phyloP scores from a whole-genome alignment of 2,888 invertebrate species.

The Dorcus hopei region DNA sequence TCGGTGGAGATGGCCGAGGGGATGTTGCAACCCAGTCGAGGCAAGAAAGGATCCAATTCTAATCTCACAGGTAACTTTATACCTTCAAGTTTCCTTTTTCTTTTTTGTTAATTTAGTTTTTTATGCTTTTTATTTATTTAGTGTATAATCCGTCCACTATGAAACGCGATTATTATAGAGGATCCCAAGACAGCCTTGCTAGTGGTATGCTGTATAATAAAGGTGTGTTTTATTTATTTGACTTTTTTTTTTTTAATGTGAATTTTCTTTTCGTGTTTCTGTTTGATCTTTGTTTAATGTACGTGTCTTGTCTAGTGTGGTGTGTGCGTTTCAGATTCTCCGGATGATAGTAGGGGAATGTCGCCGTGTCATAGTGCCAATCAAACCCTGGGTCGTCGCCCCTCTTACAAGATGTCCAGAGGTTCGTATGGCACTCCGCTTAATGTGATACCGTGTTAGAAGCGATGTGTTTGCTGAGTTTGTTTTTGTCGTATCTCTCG shows the following conservation, averaged over 20 bases:
- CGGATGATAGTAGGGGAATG: conserved; percentile 72
- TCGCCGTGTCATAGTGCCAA: conserved; percentile 66
- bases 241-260: conserved; percentile 19
- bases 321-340: conserved; percentile 57
- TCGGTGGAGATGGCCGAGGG: conserved; percentile 76
- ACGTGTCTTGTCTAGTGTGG: neutral
- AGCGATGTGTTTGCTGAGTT: neutral
- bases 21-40: conserved; percentile 66
- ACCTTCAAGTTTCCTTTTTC: conserved; percentile 14
- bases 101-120: conserved; percentile 27
- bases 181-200: conserved; percentile 86
- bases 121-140: conserved; percentile 24
- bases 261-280: neutral
- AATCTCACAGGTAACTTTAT: conserved; percentile 69
- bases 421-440: conserved; percentile 52
- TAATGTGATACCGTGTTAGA: conserved; percentile 4
- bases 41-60: conserved; percentile 77
- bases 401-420: conserved; percentile 85
- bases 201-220: conserved; percentile 63
- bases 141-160: conserved; percentile 60
- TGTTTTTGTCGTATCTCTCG: conserved; percentile 12
- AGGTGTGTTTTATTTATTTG: conserved; percentile 57
- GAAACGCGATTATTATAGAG: conserved; percentile 88
- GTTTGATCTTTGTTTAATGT: neutral
- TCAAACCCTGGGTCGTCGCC: conserved; percentile 71